Evolutionary conservation across 2,797 vertebrate genomes (phyloP).

Genomic region (Lacerta viridis): DNA sequence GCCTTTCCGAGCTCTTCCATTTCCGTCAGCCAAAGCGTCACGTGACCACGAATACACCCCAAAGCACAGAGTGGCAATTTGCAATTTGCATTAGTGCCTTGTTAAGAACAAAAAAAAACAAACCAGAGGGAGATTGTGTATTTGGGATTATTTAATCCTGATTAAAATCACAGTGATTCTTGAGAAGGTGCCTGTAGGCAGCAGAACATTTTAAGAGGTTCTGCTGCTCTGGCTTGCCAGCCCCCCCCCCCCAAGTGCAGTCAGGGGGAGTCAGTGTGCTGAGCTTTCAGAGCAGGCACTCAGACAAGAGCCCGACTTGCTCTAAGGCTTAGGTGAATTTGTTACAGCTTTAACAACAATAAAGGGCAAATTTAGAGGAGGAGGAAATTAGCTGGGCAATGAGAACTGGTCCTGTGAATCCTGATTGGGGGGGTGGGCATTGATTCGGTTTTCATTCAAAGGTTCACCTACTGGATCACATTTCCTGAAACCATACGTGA

Average conservation of each 20-base stretch:
- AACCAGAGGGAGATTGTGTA: background rate
- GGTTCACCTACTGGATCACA: no score
- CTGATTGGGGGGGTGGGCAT: no score
- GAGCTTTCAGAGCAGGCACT: background rate
- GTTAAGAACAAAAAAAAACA: background rate
- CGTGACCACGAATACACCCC: background rate
- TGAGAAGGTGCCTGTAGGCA: background rate
- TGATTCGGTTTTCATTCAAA: no score
- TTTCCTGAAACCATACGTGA: no score
- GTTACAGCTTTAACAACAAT: background rate
- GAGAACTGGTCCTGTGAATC: background rate
- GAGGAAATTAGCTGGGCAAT: background rate
- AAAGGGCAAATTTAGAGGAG: background rate
- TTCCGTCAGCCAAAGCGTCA: background rate
- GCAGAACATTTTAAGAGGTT: background rate
- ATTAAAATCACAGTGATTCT: constrained; percentile 18
- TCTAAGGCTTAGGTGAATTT: background rate
- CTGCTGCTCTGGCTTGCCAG: background rate
- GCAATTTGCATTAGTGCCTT: background rate
- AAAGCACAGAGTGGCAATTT: background rate
- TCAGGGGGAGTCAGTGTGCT: background rate
- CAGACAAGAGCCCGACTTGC: background rate
- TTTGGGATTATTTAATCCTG: constrained; percentile 18
- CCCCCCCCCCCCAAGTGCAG: background rate
- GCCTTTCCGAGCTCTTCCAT: background rate